These are phyloP conservation scores for Empidonax traillii DNA, from an alignment of 2,113 vertebrate species.

Conservation along the genomic window DNA sequence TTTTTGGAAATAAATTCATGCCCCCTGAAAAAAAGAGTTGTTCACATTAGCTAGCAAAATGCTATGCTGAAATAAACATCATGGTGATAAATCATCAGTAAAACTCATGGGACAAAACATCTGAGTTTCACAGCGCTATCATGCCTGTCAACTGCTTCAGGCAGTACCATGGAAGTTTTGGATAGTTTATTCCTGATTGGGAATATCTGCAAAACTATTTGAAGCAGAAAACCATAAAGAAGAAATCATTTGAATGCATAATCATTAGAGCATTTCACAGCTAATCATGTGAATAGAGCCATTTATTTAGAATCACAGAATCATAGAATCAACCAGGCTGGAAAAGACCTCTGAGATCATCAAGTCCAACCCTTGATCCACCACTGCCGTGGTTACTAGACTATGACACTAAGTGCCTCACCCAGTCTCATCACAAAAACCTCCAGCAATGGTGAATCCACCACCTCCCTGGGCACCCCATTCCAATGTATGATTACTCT, in stretches of 20 bases:
- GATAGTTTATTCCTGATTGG: background rate
- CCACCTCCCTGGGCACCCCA: no score
- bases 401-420: no score
- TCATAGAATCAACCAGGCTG: no score
- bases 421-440: no score
- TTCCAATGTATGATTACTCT: no score
- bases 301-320: background rate
- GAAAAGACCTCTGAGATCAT: no score
- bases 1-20: background rate
- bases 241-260: background rate
- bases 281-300: background rate
- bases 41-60: background rate
- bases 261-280: background rate
- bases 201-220: background rate
- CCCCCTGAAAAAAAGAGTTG: background rate
- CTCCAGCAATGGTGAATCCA: no score
- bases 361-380: no score
- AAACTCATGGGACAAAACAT: background rate
- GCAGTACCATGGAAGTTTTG: background rate
- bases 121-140: background rate
- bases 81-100: background rate
- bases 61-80: background rate
- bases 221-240: background rate
- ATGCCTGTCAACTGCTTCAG: background rate
- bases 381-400: no score